A percentile compares a stretch with the other conserved stretches of the same genome.
Evolutionary conservation across 2,888 invertebrate species (phyloP).

Genomic region (Ophion ventricosus): DNA sequence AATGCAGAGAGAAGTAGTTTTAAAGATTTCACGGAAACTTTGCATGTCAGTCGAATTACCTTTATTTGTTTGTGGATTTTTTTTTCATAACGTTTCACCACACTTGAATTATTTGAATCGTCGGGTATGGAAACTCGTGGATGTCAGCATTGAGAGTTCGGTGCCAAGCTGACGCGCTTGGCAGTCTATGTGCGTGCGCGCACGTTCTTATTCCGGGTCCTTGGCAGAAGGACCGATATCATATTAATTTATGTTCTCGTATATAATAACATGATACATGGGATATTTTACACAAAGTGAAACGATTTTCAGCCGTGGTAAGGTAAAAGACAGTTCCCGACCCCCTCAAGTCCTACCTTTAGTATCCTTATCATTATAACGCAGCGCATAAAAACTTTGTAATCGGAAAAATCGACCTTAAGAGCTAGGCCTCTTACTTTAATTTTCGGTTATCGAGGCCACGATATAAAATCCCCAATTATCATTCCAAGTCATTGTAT

Average conservation of each 20-base stretch:
- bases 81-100: neutral
- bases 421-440: neutral
- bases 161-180: constrained; percentile 18
- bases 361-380: neutral
- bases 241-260: constrained; percentile 8
- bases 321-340: neutral
- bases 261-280: constrained; percentile 8
- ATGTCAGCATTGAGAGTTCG: constrained; percentile 10
- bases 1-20: neutral
- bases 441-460: neutral
- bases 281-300: constrained; percentile 12
- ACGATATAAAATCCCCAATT: neutral
- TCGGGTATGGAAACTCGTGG: constrained; percentile 4
- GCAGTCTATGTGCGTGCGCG: neutral
- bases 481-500: neutral
- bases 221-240: constrained; percentile 1
- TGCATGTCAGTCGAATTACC: constrained; percentile 26
- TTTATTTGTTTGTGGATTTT: neutral
- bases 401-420: neutral
- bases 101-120: constrained; percentile 16
- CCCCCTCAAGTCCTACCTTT: neutral
- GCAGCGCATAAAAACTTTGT: neutral
- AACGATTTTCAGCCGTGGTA: constrained; percentile 16
- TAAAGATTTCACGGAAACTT: constrained; percentile 17
- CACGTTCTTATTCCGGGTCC: neutral